Percentiles rank a stretch among this genome's conserved stretches.
These are phyloP conservation scores for Globodera rostochiensis DNA, from an alignment of 1,140 invertebrate genomes.

Conservation along the genomic window DNA sequence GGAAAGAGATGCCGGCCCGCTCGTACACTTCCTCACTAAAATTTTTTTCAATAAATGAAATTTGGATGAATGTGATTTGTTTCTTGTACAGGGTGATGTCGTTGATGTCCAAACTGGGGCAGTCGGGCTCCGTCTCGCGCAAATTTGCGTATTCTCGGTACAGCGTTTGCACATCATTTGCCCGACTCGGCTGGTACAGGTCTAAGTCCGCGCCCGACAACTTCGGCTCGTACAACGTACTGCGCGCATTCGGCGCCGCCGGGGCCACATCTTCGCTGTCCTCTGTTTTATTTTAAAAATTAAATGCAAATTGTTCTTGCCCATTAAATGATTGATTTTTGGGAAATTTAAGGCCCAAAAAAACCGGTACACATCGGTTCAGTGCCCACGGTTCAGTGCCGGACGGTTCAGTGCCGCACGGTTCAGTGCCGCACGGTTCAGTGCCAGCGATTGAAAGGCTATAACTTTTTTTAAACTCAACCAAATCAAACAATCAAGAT, in stretches of 20 bases:
- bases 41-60: neutral
- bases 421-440: too few species aligned
- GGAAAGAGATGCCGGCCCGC: conserved; percentile 40
- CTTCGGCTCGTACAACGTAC: conserved; percentile 38
- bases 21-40: conserved; percentile 43
- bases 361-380: too few species aligned
- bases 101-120: conserved; percentile 40
- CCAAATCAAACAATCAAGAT: too few species aligned
- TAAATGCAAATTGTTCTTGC: too few species aligned
- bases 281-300: conserved; percentile 15
- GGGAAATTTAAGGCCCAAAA: too few species aligned
- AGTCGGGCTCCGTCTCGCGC: conserved; percentile 43
- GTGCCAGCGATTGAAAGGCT: too few species aligned
- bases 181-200: conserved; percentile 33
- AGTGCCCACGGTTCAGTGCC: too few species aligned
- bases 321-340: too few species aligned
- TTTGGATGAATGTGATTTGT: neutral
- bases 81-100: conserved; percentile 33
- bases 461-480: too few species aligned
- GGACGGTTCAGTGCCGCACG: too few species aligned
- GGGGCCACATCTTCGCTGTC: conserved; percentile 17
- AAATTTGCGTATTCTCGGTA: conserved; percentile 38
- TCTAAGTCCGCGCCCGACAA: conserved; percentile 44
- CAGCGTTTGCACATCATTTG: conserved; percentile 34
- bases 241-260: conserved; percentile 29